Percentiles rank a stretch among this genome's conserved stretches.
These are phyloP conservation scores for Drosophila fulvimacula DNA, from an alignment of 2,888 invertebrate genomes.

Conservation along the genomic window DNA sequence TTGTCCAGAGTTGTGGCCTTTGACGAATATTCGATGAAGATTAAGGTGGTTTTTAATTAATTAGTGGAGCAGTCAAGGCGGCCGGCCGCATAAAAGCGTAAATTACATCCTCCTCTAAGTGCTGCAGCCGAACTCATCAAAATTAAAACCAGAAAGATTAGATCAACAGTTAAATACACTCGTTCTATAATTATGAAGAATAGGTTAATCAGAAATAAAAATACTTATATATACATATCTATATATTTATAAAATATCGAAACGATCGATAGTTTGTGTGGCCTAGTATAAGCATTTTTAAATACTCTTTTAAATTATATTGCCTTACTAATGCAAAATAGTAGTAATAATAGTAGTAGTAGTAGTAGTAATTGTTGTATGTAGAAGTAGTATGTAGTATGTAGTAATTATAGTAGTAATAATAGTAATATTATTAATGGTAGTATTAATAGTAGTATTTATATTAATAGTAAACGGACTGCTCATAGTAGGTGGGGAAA, in stretches of 20 bases:
- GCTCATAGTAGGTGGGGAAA: neutral
- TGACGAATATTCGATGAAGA: conserved; percentile 53
- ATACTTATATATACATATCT: too few relatives aligned
- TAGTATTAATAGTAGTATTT: too few relatives aligned
- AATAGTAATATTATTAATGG: neutral
- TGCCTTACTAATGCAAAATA: too few relatives aligned
- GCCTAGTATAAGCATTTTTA: too few relatives aligned
- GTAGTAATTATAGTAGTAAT: too few relatives aligned
- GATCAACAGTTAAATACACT: neutral
- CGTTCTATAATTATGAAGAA: too few relatives aligned
- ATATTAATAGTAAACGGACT: too few relatives aligned
- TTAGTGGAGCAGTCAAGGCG: conserved; percentile 38
- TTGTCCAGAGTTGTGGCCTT: conserved; percentile 5
- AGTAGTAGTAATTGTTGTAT: neutral
- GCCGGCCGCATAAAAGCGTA: conserved; percentile 3
- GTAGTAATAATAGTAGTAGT: neutral
- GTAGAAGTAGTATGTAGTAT: too few relatives aligned
- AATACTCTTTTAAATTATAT: too few relatives aligned
- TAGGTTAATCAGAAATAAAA: too few relatives aligned
- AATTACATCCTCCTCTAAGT: conserved; percentile 42
- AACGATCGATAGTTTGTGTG: too few relatives aligned
- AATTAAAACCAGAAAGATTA: neutral
- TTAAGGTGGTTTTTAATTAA: conserved; percentile 68
- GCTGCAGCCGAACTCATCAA: conserved; percentile 24
- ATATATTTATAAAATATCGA: too few relatives aligned